Evolutionary conservation across 2,888 invertebrate species (phyloP).

Genomic region (Lissocephala sabroskyi): DNA sequence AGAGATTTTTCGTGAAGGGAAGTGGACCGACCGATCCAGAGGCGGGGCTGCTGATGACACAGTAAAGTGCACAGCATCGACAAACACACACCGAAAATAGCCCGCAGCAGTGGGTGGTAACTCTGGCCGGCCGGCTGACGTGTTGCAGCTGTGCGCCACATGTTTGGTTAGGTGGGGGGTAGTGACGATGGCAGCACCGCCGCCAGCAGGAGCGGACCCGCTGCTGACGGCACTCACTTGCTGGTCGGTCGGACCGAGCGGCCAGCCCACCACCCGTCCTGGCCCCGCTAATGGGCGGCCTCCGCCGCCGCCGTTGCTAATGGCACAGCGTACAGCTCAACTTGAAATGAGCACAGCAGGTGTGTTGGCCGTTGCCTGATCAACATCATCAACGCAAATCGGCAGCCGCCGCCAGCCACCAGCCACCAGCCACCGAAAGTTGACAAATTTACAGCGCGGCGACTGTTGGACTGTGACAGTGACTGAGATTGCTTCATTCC

Average conservation of each 20-base stretch:
- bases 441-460: conserved; percentile 52
- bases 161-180: conserved; percentile 24
- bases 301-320: conserved; percentile 16
- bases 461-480: background rate
- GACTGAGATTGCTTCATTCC: too few relatives aligned
- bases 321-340: conserved; percentile 32
- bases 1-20: background rate
- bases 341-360: conserved; percentile 59
- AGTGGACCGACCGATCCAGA: too few relatives aligned
- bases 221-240: conserved; percentile 27
- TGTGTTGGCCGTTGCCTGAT: conserved; percentile 39
- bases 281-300: conserved; percentile 40
- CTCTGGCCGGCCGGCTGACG: conserved; percentile 56
- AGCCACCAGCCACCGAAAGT: conserved; percentile 32
- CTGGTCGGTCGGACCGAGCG: too few relatives aligned
- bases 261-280: too few relatives aligned
- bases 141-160: conserved; percentile 63
- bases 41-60: conserved; percentile 44
- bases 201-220: conserved; percentile 5
- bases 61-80: conserved; percentile 30
- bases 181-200: background rate
- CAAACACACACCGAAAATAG: conserved; percentile 16
- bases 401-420: conserved; percentile 4
- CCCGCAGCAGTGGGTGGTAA: conserved; percentile 59
- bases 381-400: conserved; percentile 19